Percentiles rank a stretch among this genome's conserved stretches.
Conservation (phyloP, 2,113 vertebrate species). For the Tupaia chinensis region DNA sequence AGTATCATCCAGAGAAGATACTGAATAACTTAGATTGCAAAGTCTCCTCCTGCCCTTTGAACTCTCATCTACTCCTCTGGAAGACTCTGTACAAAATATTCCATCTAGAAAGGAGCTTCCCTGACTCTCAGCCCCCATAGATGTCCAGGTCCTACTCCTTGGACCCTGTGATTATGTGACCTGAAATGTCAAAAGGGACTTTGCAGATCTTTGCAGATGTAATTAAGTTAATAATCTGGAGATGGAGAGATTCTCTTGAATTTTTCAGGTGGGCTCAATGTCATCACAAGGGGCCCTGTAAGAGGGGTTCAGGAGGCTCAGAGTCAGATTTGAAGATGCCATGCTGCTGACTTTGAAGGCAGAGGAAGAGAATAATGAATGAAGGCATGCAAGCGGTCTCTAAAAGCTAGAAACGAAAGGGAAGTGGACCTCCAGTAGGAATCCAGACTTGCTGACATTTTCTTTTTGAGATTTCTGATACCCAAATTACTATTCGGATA, state of each 20-base stretch:
- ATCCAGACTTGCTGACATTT: not conserved
- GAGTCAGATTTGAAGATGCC: not conserved
- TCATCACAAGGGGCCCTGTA: not conserved
- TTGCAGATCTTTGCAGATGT: not conserved
- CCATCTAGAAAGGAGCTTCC: not conserved
- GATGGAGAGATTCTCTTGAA: not conserved
- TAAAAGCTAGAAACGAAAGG: not conserved
- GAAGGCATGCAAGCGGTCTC: not conserved
- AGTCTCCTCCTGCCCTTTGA: not conserved
- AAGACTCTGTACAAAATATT: not conserved
- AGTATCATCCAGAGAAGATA: not conserved
- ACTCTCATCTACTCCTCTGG: not conserved
- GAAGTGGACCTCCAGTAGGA: not conserved
- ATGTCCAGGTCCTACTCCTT: not conserved
- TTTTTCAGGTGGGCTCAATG: not conserved
- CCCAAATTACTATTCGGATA: not conserved
- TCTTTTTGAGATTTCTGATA: not conserved
- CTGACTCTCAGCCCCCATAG: not conserved
- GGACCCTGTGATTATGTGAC: not conserved
- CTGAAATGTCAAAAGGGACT: not conserved
- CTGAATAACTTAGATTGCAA: not conserved
- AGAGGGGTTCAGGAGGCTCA: not conserved
- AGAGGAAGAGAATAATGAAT: not conserved
- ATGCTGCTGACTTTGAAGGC: not conserved
- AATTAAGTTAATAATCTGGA: not conserved